These are phyloP conservation scores for Eupithecia abbreviata DNA, from an alignment of 2,888 invertebrate species.

Conservation along the genomic window DNA sequence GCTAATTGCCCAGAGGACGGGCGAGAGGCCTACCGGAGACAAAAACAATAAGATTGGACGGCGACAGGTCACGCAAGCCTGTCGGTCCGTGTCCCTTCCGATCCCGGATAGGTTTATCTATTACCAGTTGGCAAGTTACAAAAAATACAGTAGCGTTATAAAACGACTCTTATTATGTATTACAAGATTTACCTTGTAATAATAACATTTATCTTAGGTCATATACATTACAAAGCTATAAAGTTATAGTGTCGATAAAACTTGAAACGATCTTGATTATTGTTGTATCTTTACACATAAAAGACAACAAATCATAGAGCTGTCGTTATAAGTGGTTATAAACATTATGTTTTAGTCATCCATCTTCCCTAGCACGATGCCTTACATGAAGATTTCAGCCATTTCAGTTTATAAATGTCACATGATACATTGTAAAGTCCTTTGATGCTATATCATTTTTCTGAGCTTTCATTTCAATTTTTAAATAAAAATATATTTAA, in stretches of 20 bases:
- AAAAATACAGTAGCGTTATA: neutral
- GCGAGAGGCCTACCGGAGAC: neutral
- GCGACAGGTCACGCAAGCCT: neutral
- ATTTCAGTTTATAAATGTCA: no score
- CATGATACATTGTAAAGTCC: no score
- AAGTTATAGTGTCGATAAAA: neutral
- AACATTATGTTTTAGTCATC: no score
- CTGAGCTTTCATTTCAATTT: no score
- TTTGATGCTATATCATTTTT: no score
- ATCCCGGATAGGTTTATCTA: neutral
- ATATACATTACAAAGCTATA: neutral
- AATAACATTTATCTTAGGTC: neutral
- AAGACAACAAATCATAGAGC: no score
- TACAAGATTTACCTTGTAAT: neutral
- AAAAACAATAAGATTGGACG: neutral
- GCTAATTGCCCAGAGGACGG: conserved; percentile 3
- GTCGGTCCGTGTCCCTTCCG: neutral
- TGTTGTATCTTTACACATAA: neutral
- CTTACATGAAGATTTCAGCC: no score
- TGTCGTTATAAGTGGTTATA: no score
- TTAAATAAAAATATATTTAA: no score
- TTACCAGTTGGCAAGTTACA: neutral
- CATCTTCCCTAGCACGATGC: no score
- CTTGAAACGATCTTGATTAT: neutral
- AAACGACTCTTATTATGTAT: neutral